Conservation (phyloP, 2,888 invertebrate genomes). For the Suillia variegata region DNA sequence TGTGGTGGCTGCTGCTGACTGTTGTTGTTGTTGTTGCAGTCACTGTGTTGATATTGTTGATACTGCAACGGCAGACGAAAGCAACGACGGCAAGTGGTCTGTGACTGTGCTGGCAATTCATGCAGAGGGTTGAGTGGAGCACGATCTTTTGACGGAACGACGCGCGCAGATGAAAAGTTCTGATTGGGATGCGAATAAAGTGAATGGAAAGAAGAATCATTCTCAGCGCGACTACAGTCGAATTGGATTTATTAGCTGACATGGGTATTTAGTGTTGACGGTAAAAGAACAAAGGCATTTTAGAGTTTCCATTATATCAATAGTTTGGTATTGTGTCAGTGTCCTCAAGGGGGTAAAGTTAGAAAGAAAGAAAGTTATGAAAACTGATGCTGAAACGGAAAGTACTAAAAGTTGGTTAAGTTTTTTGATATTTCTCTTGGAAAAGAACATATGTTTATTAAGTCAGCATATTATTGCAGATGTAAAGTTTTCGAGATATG, state of each 20-base stretch:
- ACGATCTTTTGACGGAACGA: conserved; percentile 23
- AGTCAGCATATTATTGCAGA: too few relatives aligned
- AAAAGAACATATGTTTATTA: too few relatives aligned
- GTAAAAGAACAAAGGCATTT: conserved; percentile 54
- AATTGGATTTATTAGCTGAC: conserved; percentile 60
- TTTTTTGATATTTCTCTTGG: too few relatives aligned
- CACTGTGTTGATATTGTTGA: too few relatives aligned
- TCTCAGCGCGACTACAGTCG: conserved; percentile 34
- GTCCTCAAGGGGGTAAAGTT: too few relatives aligned
- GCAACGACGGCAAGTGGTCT: conserved; percentile 33
- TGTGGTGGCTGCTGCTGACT: conserved; percentile 20
- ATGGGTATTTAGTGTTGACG: conserved; percentile 60
- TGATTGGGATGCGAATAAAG: conserved; percentile 30
- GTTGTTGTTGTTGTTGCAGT: conserved; percentile 23
- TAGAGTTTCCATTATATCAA: too few relatives aligned
- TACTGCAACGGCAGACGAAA: neutral
- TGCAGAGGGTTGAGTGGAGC: conserved; percentile 24
- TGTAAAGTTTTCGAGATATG: too few relatives aligned
- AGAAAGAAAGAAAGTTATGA: too few relatives aligned
- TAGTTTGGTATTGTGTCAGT: too few relatives aligned
- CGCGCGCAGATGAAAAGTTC: conserved; percentile 31
- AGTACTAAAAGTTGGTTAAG: too few relatives aligned
- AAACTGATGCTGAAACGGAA: too few relatives aligned
- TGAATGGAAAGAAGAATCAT: too few relatives aligned
- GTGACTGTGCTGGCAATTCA: neutral